Percentiles rank a stretch among this genome's conserved stretches.
These are phyloP conservation scores for Tribolium freemani DNA, from an alignment of 2,888 invertebrate species.

Conservation along the genomic window DNA sequence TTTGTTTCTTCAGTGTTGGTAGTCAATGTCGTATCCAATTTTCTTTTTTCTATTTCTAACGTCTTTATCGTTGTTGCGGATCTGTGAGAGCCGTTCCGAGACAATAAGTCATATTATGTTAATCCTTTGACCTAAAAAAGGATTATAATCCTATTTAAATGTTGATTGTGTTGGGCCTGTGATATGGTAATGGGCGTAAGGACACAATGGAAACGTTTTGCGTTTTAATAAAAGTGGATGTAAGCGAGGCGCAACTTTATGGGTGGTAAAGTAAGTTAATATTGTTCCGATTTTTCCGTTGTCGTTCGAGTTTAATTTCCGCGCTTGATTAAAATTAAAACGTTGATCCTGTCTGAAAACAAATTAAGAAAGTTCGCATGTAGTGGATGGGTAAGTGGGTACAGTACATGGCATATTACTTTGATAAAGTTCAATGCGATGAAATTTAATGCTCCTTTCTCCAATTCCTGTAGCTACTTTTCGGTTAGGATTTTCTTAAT, in stretches of 20 bases:
- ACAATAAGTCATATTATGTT: slow-evolving; percentile 39
- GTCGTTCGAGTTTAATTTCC: slow-evolving; percentile 17
- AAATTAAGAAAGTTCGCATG: slow-evolving; percentile 36
- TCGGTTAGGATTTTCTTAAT: slow-evolving; percentile 66
- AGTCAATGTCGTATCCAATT: slow-evolving; percentile 40
- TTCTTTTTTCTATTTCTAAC: slow-evolving; percentile 35
- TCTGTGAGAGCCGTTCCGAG: slow-evolving; percentile 25
- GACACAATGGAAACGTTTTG: slow-evolving; percentile 31
- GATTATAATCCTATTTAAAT: slow-evolving; percentile 40
- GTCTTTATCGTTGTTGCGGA: slow-evolving; percentile 23
- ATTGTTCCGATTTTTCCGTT: slow-evolving; percentile 12
- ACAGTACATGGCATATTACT: slow-evolving; percentile 46
- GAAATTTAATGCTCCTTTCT: slow-evolving; percentile 51
- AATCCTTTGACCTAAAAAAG: slow-evolving; percentile 38
- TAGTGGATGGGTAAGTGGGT: slow-evolving; percentile 20
- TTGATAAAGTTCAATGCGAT: slow-evolving; percentile 54
- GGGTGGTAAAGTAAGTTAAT: slow-evolving; percentile 29
- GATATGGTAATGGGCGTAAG: slow-evolving; percentile 27
- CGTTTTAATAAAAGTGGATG: slow-evolving; percentile 1
- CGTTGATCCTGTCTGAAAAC: slow-evolving; percentile 31
- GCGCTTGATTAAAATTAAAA: slow-evolving; percentile 33
- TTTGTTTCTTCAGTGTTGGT: slow-evolving; percentile 37
- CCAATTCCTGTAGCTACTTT: slow-evolving; percentile 58
- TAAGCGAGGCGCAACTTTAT: background rate
- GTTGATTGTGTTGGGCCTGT: slow-evolving; percentile 27